phyloP scores from a whole-genome alignment of 2,797 vertebrate genomes.

The Lophius americanus region DNA sequence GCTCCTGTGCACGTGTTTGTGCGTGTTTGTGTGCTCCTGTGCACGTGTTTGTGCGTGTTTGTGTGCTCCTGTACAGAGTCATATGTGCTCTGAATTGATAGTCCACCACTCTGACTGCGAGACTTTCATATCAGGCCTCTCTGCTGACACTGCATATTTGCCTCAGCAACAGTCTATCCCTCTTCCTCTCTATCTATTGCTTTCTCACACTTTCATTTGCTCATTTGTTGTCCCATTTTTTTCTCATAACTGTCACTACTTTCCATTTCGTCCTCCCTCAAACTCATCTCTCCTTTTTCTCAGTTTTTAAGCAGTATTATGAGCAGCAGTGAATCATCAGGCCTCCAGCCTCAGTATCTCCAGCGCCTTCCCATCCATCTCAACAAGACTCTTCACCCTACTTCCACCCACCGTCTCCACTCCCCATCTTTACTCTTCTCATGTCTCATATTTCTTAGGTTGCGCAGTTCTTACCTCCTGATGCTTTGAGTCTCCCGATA shows the following conservation, averaged over 20 bases:
- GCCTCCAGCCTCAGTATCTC: slow-evolving; percentile 12
- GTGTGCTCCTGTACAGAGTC: background rate
- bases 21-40: no score
- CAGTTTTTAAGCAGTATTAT: slow-evolving; percentile 22
- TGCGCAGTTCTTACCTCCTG: slow-evolving; percentile 18
- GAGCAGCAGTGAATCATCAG: slow-evolving; percentile 27
- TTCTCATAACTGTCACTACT: slow-evolving; percentile 9
- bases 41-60: no score
- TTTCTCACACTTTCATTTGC: slow-evolving; percentile 25
- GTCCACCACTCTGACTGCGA: slow-evolving; percentile 21
- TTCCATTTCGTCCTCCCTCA: slow-evolving; percentile 29
- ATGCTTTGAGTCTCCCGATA: slow-evolving; percentile 26
- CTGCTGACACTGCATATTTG: slow-evolving; percentile 56
- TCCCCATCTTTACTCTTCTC: slow-evolving; percentile 13
- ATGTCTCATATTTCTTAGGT: slow-evolving; percentile 24
- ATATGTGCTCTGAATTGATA: slow-evolving; percentile 42
- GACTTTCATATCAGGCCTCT: slow-evolving; percentile 47
- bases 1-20: no score
- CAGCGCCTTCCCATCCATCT: slow-evolving; percentile 7
- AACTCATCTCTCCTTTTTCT: slow-evolving; percentile 22
- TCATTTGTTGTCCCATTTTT: slow-evolving; percentile 22
- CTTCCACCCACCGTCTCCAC: slow-evolving; percentile 1
- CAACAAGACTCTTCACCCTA: background rate
- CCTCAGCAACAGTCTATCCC: slow-evolving; percentile 25
- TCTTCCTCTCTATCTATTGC: slow-evolving; percentile 25